Evolutionary conservation across 2,797 vertebrate genomes (phyloP), one percentile per base, ranked within the genome.

Genomic region (Gadopsis marmoratus): DNA sequence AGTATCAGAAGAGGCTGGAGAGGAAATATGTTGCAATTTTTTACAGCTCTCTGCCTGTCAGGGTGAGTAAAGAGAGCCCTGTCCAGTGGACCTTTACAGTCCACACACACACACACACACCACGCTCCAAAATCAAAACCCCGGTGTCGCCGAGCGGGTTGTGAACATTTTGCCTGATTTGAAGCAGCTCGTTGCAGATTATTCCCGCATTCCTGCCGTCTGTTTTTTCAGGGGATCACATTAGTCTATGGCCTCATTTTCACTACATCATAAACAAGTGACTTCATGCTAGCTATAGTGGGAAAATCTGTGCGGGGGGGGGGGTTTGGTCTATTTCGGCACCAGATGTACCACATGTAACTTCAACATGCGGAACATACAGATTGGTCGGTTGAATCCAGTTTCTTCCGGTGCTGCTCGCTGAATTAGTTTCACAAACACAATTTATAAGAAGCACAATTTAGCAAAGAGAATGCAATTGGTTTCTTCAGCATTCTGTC

Each of bases 1-100:
- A 16, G 79, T 88, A 84, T 90, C 89, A 88, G 90, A 91, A 67
- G 74, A 89, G 81, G 87, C 83, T 86, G 73, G 83, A 88, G 90
- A 88, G 86, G 85, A 90, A 92, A 93, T 91, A 88, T 85, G 86
- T 80, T 82, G 85, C 82, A 76, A 86, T 89, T 89, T 82, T 85
- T 88, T 83, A 83, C 85, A 87, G 86, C 80, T 81, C 83, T 82
- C 71, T 68, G 82, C 68, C 86, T 91, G 90, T 92, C 87, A 87
- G 83, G 65, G 78, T 84, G 84, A 88, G 86, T 83, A 85, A 88
- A 88, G 89, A 77, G 82, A 90, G 84, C 29, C 48, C 73, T 86
- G 86, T 86, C 89, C 84, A 58, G 47, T 59, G 83, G 86, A 89
- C 90, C 86, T 86, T 85, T 84, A 70, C 75, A 72, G 86, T 83